Evolutionary conservation across 2,888 invertebrate genomes (phyloP).

Genomic region (Herminia tarsipennalis): DNA sequence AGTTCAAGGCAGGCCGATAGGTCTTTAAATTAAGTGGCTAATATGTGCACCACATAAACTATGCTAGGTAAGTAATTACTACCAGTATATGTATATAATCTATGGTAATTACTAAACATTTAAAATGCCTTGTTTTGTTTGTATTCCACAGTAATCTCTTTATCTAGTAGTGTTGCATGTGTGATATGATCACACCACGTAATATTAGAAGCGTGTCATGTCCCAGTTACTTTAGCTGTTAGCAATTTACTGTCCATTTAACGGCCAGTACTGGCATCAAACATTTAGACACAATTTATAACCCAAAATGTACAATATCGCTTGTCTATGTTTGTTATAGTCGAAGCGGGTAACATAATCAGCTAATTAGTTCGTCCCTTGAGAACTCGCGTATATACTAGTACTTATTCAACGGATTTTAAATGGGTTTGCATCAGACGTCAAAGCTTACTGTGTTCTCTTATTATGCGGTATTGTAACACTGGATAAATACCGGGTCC

Average conservation of each 20-base stretch:
- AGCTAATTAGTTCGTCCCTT: conserved; percentile 65
- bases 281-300: conserved; percentile 21
- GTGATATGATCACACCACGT: conserved; percentile 19
- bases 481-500: conserved; percentile 73
- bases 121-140: conserved; percentile 1
- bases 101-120: not conserved
- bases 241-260: conserved; percentile 46
- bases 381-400: conserved; percentile 56
- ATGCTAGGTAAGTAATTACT: no score
- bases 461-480: conserved; percentile 74
- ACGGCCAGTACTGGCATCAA: conserved; percentile 35
- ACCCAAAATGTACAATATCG: conserved; percentile 14
- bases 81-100: no score
- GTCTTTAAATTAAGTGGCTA: no score
- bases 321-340: conserved; percentile 18
- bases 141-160: conserved; percentile 9
- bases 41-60: no score
- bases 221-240: conserved; percentile 40
- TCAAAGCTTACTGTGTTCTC: conserved; percentile 66
- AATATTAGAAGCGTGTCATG: conserved; percentile 37
- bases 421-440: conserved; percentile 63
- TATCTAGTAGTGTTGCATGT: conserved; percentile 13
- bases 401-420: conserved; percentile 66
- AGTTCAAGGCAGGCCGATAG: no score
- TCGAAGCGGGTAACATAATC: conserved; percentile 24